phyloP scores from a whole-genome alignment of 64 coral and sea anemone species.

The Montipora cactus region DNA sequence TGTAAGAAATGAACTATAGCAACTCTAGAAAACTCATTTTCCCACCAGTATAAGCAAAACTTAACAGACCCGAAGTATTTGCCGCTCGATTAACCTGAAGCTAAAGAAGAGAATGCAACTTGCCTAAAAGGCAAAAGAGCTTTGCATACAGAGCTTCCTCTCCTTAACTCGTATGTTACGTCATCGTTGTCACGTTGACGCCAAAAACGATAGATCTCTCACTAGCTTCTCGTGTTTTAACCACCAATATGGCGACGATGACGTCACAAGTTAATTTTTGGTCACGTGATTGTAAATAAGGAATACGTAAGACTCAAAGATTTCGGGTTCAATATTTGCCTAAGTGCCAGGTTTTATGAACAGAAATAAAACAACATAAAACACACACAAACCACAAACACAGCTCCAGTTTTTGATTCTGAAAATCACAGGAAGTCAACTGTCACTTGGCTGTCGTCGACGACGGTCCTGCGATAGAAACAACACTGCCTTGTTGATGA shows the following conservation, averaged over 20 bases:
- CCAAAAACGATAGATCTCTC: not conserved
- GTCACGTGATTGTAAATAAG: no score
- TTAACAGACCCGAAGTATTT: no score
- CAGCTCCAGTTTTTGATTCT: not conserved
- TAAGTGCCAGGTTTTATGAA: conserved; percentile 41
- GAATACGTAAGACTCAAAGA: not conserved
- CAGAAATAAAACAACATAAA: not conserved
- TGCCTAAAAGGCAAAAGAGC: not conserved
- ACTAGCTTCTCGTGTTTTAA: not conserved
- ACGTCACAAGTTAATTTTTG: no score
- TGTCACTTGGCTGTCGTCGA: conserved; percentile 96
- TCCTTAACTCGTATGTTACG: no score
- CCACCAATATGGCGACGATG: no score
- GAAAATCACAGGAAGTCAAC: conserved; percentile 92
- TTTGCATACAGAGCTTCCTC: not conserved
- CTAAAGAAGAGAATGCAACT: not conserved
- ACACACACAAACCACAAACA: conserved; percentile 2
- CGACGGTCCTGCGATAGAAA: conserved; percentile 84
- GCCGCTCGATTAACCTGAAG: no score
- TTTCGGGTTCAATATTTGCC: not conserved
- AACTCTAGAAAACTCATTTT: no score
- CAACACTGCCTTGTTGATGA: not conserved
- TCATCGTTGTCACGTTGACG: not conserved
- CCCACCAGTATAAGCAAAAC: no score
- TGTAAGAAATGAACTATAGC: no score